Evolutionary conservation across 1,140 invertebrate species (phyloP), one percentile per base, ranked within the genome.

Genomic region (Halyomorpha halys): DNA sequence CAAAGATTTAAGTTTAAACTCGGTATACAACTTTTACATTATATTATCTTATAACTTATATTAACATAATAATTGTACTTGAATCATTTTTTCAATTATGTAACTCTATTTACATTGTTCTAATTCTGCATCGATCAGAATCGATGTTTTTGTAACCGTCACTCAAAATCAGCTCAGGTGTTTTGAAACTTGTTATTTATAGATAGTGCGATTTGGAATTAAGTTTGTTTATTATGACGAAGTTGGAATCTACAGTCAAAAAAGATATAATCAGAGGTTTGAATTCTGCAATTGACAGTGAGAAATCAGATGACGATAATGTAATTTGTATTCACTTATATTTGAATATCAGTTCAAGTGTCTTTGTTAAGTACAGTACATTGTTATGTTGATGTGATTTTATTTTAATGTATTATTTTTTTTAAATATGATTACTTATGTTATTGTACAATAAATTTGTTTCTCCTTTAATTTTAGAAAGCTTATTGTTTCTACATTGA

Each of bases 401-500:
- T 21, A 44, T 61, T 21, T 61, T 44, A 16, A 61, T 19, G 15
- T 44, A 9, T 9, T n/a, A 8, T n/a, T n/a, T 13, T 25, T n/a
- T n/a, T n/a, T 8, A 4, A 15, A 53, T 53, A 25, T 25, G 1
- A n/a, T 21, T 13, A 53, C 23, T 15, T 6, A n/a, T 8, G 49
- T 53, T 53, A 15, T 25, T 25, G 5, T 19, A 53, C 3, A 53
- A 2, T 60, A 19, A 18, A 60, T 60, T 60, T 60, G 9, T 44
- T 18, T 18, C n/a, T 44, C 1, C 19, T 59, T 53, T 23, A n/a
- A 3, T 68, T 67, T 62, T 59, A 68, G 67, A 54, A 62, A 44
- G 67, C 67, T 44, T 68, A 67, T 45, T 15, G 45, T 13, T 62
- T 62, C 15, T 68, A 68, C 45, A 47, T 66, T 15, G 67, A 68